A percentile compares a stretch with the other conserved stretches of the same genome.
Evolutionary conservation across 1,140 invertebrate species (phyloP).

Genomic region (Hyles vespertilio): DNA sequence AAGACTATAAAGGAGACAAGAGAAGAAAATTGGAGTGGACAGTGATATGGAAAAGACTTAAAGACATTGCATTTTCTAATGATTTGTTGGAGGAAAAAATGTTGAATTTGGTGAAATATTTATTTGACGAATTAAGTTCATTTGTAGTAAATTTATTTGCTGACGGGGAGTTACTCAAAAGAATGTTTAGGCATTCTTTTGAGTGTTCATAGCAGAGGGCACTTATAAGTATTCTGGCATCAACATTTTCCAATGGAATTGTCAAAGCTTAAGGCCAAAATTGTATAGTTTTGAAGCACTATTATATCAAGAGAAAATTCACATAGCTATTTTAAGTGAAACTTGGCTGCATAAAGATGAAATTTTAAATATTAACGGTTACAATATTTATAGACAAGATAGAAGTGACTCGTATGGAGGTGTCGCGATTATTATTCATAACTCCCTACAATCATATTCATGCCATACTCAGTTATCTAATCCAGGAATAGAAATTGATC

Average conservation of each 20-base stretch:
- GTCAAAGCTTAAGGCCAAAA: conserved; percentile 3
- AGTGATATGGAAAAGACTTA: too few species aligned
- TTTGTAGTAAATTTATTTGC: conserved; percentile 1
- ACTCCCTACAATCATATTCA: conserved; percentile 5
- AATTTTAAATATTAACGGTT: neutral
- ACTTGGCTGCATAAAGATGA: conserved; percentile 3
- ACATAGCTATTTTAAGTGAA: neutral
- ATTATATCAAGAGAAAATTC: conserved; percentile 5
- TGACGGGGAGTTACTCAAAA: conserved; percentile 1
- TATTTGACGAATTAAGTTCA: conserved; percentile 2
- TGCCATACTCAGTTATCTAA: neutral
- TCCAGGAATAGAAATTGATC: conserved; percentile 7
- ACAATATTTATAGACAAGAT: conserved; percentile 9
- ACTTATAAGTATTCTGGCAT: neutral
- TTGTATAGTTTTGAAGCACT: conserved; percentile 1
- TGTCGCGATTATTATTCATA: conserved; percentile 9
- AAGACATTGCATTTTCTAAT: too few species aligned
- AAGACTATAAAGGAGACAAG: too few species aligned
- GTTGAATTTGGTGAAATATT: conserved; percentile 2
- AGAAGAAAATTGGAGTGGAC: too few species aligned
- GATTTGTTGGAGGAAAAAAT: too few species aligned
- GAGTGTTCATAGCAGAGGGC: neutral
- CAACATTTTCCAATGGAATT: conserved; percentile 9
- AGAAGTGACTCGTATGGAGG: conserved; percentile 10
- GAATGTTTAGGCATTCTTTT: neutral